Evolutionary conservation across 2,888 invertebrate genomes (phyloP).

Genomic region (Tortrix viridana): DNA sequence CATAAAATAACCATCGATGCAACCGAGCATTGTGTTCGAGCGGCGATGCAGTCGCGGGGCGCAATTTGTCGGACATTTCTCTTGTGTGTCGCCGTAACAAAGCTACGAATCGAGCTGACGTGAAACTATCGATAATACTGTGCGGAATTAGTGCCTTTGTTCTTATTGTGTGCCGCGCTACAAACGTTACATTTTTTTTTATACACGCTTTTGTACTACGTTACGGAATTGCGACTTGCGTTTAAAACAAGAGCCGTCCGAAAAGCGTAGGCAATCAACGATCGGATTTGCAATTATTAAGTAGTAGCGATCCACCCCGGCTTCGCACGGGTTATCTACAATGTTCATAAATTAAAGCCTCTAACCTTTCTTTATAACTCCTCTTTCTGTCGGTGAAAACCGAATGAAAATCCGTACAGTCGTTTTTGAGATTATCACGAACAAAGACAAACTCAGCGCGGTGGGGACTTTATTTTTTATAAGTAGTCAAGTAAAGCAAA

Average conservation of each 20-base stretch:
- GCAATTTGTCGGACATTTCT: constrained; percentile 78
- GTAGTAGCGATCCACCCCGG: too few relatives aligned
- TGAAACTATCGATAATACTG: constrained; percentile 68
- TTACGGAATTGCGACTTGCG: constrained; percentile 15
- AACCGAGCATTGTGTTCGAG: constrained; percentile 61
- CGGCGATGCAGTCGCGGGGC: constrained; percentile 58
- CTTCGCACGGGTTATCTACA: too few relatives aligned
- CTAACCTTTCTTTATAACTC: too few relatives aligned
- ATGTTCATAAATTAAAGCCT: too few relatives aligned
- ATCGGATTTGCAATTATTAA: constrained; percentile 23
- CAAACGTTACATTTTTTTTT: constrained; percentile 38
- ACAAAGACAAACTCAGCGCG: too few relatives aligned
- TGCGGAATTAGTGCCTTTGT: constrained; percentile 71
- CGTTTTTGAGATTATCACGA: too few relatives aligned
- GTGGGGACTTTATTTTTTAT: too few relatives aligned
- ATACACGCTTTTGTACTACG: constrained; percentile 19
- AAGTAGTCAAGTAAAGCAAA: too few relatives aligned
- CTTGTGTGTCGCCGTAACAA: constrained; percentile 71
- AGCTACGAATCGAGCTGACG: constrained; percentile 70
- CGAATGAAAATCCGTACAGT: too few relatives aligned
- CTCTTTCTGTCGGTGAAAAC: too few relatives aligned
- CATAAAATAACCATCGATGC: constrained; percentile 71
- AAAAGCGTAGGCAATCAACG: too few relatives aligned
- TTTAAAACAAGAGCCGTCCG: not conserved
- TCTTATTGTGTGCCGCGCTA: constrained; percentile 51